A percentile compares a stretch with the other conserved stretches of the same genome.
These are phyloP conservation scores for Lepus timidus DNA, from an alignment of 2,113 vertebrate species.

Conservation along the genomic window DNA sequence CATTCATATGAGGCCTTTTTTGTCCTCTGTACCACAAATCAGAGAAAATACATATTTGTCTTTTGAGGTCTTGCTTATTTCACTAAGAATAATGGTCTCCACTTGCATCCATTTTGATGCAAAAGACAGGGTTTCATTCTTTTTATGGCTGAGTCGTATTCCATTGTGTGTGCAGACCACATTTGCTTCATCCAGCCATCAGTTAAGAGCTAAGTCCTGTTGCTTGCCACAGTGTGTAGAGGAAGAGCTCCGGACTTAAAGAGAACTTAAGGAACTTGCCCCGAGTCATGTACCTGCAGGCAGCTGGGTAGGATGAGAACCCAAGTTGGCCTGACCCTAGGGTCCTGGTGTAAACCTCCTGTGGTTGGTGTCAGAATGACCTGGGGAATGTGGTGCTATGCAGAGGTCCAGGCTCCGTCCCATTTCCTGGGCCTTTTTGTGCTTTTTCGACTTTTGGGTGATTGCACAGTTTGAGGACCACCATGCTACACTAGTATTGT, in stretches of 20 bases:
- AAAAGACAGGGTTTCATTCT: no score
- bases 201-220: not conserved
- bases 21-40: no score
- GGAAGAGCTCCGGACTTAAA: not conserved
- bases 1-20: no score
- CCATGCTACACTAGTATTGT: not conserved
- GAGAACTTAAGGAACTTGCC: not conserved
- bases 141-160: no score
- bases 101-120: no score
- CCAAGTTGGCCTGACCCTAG: not conserved
- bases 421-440: not conserved
- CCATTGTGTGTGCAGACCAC: no score
- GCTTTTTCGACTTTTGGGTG: not conserved
- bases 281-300: not conserved
- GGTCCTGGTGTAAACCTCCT: not conserved
- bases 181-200: no score
- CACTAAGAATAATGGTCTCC: no score
- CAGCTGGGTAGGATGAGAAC: not conserved
- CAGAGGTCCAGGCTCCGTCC: rapidly evolving
- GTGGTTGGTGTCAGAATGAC: not conserved
- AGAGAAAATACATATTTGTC: no score
- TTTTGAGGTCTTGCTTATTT: no score
- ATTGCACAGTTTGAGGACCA: not conserved
- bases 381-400: not conserved
- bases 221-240: not conserved